These are phyloP conservation scores for Myathropa florea DNA, from an alignment of 2,888 invertebrate species.

Conservation along the genomic window DNA sequence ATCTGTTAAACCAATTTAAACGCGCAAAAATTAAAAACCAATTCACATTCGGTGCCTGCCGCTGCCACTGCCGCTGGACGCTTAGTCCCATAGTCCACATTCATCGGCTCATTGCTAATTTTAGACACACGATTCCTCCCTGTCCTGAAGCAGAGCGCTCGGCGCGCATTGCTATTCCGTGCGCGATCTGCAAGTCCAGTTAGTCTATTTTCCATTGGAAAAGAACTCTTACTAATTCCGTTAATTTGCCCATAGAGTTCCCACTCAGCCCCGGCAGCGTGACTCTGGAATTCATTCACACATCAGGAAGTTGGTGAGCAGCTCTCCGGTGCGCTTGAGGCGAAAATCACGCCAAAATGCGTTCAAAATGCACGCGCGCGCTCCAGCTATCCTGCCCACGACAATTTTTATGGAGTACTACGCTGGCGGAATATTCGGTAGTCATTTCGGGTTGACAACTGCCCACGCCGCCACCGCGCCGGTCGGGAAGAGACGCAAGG, in stretches of 20 bases:
- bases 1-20: conserved; percentile 25
- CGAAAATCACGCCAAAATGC: conserved; percentile 45
- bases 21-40: conserved; percentile 43
- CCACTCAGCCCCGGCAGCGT: conserved; percentile 35
- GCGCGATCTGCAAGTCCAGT: conserved; percentile 53
- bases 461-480: conserved; percentile 32
- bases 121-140: conserved; percentile 52
- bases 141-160: neutral
- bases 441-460: conserved; percentile 33
- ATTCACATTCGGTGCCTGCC: conserved; percentile 39
- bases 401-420: conserved; percentile 33
- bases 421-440: conserved; percentile 61
- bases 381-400: conserved; percentile 36
- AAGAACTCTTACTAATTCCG: conserved; percentile 67
- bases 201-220: conserved; percentile 45
- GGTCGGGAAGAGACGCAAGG: conserved; percentile 4
- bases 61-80: neutral
- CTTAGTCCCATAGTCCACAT: conserved; percentile 39
- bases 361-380: conserved; percentile 45
- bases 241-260: conserved; percentile 63
- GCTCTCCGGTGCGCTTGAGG: conserved; percentile 13
- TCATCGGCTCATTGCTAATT: conserved; percentile 65
- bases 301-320: conserved; percentile 54
- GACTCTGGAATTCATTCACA: conserved; percentile 63
- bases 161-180: conserved; percentile 50